Conservation (phyloP, 2,888 invertebrate genomes). For the Brachypalpus laphriformis region DNA sequence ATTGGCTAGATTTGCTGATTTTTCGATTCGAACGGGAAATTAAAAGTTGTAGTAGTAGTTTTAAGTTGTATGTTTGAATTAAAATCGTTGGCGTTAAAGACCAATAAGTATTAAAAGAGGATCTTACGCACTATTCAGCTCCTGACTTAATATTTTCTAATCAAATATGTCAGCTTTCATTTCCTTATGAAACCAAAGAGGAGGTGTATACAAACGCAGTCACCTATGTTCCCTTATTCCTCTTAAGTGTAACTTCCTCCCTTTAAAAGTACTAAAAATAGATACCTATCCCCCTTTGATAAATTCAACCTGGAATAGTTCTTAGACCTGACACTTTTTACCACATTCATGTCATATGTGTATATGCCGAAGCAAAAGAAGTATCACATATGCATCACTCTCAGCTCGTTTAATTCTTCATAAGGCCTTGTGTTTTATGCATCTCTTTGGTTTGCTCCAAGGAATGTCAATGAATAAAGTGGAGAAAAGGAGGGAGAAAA, state of each 20-base stretch:
- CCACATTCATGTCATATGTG: constrained; percentile 3
- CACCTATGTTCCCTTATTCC: not conserved
- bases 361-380: constrained; percentile 14
- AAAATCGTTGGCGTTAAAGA: no score
- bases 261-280: not conserved
- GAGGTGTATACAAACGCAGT: constrained; percentile 6
- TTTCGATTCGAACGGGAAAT: no score
- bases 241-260: not conserved
- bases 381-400: constrained; percentile 23
- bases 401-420: constrained; percentile 54
- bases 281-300: not conserved
- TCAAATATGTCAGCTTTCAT: no score
- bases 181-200: constrained; percentile 1
- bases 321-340: no score
- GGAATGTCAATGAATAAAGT: constrained; percentile 31
- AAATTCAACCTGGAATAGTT: not conserved
- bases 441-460: not conserved
- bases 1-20: no score
- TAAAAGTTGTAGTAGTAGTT: no score
- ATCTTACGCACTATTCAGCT: no score
- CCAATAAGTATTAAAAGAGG: no score
- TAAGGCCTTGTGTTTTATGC: constrained; percentile 45
- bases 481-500: not conserved
- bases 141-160: no score
- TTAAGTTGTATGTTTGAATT: no score